Percentiles rank a stretch among this genome's conserved stretches.
These are phyloP conservation scores for Pelodiscus sinensis DNA, from an alignment of 2,113 vertebrate species.

Conservation along the genomic window DNA sequence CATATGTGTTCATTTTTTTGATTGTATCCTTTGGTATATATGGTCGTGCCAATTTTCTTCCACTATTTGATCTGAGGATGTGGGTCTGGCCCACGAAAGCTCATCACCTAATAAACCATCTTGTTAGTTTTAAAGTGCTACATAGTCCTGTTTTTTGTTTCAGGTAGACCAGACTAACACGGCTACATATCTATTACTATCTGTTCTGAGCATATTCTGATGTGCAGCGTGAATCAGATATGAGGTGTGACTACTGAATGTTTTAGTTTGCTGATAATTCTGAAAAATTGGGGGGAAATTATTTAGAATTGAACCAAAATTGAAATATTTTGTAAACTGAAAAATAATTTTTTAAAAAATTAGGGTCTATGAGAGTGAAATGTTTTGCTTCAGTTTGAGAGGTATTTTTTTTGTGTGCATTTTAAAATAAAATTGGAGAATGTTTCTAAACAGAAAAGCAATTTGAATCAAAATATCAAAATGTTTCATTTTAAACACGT, in stretches of 20 bases:
- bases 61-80: too few species aligned
- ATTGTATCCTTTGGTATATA: too few species aligned
- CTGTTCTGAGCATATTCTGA: not conserved
- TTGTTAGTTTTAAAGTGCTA: too few species aligned
- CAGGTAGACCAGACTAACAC: too few species aligned
- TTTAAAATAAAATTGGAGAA: not conserved
- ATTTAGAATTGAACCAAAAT: not conserved
- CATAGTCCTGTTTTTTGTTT: too few species aligned
- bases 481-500: not conserved
- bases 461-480: not conserved
- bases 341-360: not conserved
- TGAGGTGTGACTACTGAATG: not conserved
- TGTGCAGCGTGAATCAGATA: not conserved
- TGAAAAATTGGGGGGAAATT: not conserved
- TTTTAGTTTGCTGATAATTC: not conserved
- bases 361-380: not conserved
- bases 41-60: too few species aligned
- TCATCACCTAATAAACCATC: too few species aligned
- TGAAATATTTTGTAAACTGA: not conserved
- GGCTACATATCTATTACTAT: too few species aligned
- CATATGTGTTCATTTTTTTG: too few species aligned
- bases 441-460: not conserved
- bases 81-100: too few species aligned
- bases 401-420: not conserved
- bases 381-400: not conserved